Percentiles rank a stretch among this genome's conserved stretches.
These are phyloP conservation scores for Drosophila repleta DNA, from an alignment of 1,140 invertebrate genomes.

Conservation along the genomic window DNA sequence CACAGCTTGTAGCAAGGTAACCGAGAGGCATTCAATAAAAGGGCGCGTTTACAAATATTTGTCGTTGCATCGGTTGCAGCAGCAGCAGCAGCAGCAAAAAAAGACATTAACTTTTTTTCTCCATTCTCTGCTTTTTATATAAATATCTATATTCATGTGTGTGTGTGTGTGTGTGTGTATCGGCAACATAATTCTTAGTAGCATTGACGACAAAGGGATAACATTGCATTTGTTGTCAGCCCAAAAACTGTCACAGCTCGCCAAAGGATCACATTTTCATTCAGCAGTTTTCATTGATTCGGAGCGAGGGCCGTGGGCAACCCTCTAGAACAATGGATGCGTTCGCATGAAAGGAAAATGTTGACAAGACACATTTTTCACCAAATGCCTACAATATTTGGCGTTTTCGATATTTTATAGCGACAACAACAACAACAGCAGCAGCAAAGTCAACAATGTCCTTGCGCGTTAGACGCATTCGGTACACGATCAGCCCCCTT, in stretches of 20 bases:
- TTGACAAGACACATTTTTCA: slow-evolving; percentile 59
- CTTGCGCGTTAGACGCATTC: slow-evolving; percentile 29
- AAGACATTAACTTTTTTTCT: slow-evolving; percentile 50
- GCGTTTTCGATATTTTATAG: slow-evolving; percentile 53
- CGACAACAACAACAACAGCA: slow-evolving; percentile 27
- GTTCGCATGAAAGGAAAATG: slow-evolving; percentile 51
- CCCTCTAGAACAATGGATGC: slow-evolving; percentile 41
- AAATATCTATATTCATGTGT: background rate
- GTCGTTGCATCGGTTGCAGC: slow-evolving; percentile 50
- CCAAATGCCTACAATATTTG: slow-evolving; percentile 56
- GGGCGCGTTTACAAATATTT: slow-evolving; percentile 71
- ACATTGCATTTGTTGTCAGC: slow-evolving; percentile 60
- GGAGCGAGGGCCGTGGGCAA: slow-evolving; percentile 1
- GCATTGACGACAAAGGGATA: slow-evolving; percentile 53
- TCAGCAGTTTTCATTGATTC: slow-evolving; percentile 50
- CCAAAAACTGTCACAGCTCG: slow-evolving; percentile 58
- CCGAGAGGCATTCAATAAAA: slow-evolving; percentile 32
- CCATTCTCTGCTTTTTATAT: slow-evolving; percentile 7
- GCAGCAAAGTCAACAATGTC: slow-evolving; percentile 49
- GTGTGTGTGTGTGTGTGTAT: slow-evolving; percentile 7
- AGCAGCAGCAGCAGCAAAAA: slow-evolving; percentile 12
- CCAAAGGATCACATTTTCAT: slow-evolving; percentile 55
- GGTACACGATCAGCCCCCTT: slow-evolving; percentile 67
- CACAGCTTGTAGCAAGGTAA: slow-evolving; percentile 43
- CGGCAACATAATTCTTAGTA: slow-evolving; percentile 56